Conservation (phyloP, 2,113 vertebrate genomes). For the mouse (Mus musculus) region DNA sequence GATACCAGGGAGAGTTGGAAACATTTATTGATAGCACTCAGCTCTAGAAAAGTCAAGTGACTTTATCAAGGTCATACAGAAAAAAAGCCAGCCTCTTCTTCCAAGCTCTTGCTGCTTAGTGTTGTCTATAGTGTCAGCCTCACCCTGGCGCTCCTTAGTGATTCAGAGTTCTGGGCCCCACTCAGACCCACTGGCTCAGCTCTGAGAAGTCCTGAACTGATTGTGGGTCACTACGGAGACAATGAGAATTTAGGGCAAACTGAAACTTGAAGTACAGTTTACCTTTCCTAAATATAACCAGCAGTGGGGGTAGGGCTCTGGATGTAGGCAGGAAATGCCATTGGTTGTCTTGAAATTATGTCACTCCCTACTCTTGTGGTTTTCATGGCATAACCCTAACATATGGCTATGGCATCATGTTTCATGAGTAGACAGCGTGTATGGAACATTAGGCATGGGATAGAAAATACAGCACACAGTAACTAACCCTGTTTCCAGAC, state of each 20-base stretch:
- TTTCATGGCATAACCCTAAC: not conserved
- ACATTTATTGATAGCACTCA: not conserved
- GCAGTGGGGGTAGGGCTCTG: not conserved
- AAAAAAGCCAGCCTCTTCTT: not conserved
- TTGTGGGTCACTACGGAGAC: not conserved
- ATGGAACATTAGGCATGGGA: not conserved
- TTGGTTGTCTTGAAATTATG: not conserved
- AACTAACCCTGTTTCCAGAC: not conserved
- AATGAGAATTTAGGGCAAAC: not conserved
- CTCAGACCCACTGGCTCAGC: not conserved
- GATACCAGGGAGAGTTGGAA: not conserved
- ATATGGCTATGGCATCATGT: not conserved
- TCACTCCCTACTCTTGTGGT: not conserved
- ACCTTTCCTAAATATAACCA: conserved; percentile 28
- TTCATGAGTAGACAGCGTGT: not conserved
- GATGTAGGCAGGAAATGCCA: conserved; percentile 29
- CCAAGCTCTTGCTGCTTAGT: not conserved
- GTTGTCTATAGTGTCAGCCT: not conserved
- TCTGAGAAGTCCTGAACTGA: not conserved
- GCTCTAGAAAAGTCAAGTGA: not conserved
- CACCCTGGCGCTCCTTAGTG: not conserved
- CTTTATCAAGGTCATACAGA: not conserved
- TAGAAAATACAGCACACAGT: not conserved
- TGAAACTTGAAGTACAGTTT: not conserved
- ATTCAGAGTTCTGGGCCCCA: not conserved